A percentile compares a stretch with the other conserved stretches of the same genome.
Evolutionary conservation across 1,140 invertebrate species (phyloP).

Genomic region (Zaprionus vittiger): DNA sequence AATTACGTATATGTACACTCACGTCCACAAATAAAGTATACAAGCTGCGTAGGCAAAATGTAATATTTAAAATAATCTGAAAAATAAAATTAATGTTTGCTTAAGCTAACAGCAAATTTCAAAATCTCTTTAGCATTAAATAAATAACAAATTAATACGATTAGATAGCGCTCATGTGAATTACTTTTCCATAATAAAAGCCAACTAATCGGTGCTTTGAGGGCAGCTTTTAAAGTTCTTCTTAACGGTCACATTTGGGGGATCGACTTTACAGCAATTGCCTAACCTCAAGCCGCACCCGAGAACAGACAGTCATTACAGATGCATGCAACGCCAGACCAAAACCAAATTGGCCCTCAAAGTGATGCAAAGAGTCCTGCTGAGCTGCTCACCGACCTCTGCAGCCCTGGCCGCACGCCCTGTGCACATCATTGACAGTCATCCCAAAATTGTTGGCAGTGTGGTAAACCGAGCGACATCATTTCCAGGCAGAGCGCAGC

Average conservation of each 20-base stretch:
- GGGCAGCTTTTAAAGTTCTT: constrained; percentile 3
- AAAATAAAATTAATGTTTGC: neutral
- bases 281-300: neutral
- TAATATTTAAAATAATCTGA: neutral
- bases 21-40: constrained; percentile 33
- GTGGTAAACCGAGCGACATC: constrained; percentile 47
- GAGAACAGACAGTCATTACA: constrained; percentile 25
- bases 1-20: constrained; percentile 10
- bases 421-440: constrained; percentile 29
- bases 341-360: constrained; percentile 47
- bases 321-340: constrained; percentile 28
- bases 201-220: neutral
- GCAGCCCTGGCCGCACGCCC: neutral
- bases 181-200: neutral
- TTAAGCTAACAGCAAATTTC: neutral
- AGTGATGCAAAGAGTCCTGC: constrained; percentile 31
- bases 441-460: constrained; percentile 42
- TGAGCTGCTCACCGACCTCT: neutral
- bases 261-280: constrained; percentile 12
- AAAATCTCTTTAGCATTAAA: neutral
- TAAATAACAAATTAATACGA: neutral
- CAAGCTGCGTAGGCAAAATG: neutral
- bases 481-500: constrained; percentile 42
- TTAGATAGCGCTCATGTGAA: neutral
- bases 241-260: neutral